Evolutionary conservation across 1,140 invertebrate species (phyloP), one percentile per base, ranked within the genome.

Genomic region (Lepidotrigona ventralis): DNA sequence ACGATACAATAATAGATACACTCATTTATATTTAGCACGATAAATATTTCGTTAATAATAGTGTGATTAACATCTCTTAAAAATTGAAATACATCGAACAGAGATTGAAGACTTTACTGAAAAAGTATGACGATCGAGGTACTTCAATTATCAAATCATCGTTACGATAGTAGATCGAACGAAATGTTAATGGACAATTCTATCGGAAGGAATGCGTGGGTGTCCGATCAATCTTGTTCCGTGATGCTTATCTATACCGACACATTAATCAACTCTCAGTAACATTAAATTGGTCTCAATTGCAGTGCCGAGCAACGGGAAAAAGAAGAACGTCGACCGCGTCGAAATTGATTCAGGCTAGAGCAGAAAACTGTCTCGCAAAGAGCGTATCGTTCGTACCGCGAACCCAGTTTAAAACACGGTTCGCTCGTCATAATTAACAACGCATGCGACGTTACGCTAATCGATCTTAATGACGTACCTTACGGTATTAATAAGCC

Each of bases 391-490:
- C 60, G 46, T 80, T 33, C 0, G 51, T 2, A 23, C 23, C 23
- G 9, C 12, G 58, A 26, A n/a, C n/a, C n/a, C n/a, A n/a, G 19
- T 19, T 53, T 17, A 23, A 29, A 51, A 17, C 5, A 12, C 63
- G 46, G 1, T 17, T 39, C 12, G 53, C 29, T 53, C n/a, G 14
- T 46, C 56, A 19, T 54, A 75, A 64, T 70, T 70, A 82, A 75
- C 33, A 68, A 82, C 73, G 66, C 54, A 2, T 33, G 54, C 74
- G 26, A 78, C 51, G 79, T 66, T 56, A 81, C 58, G 71, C 66
- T 70, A 21, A 82, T 82, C 74, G 74, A 82, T 82, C 74, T 54
- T 77, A 82, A 82, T 53, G 39, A 51, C 80, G 64, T 64, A 51
- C 17, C 64, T 58, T 21, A 33, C 53, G 74, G 23, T 78, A 82